Evolutionary conservation across 2,888 invertebrate species (phyloP), one percentile per base, ranked within the genome.

Genomic region (Pardosa pseudoannulata): DNA sequence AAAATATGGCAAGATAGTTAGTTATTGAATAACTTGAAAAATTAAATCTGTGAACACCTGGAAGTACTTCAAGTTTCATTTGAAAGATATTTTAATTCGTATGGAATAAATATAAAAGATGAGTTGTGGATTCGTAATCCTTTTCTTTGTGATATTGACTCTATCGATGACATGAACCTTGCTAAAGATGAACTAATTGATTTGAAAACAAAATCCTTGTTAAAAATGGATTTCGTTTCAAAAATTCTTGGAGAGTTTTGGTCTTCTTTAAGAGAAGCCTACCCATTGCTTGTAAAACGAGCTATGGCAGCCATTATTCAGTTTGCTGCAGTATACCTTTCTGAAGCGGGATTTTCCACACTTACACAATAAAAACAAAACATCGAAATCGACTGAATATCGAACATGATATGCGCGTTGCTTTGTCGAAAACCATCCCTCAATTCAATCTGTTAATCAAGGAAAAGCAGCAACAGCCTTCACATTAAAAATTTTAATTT

Each of bases 221-320:
- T 62, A 62, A 62, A 62, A 62, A 62, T 62, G 62, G 62, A 62
- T 62, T 62, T 62, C 62, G 62, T 23, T 46, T 46, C 46, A 7
- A 46, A 46, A 46, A 46, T 16, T 46, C 46, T 46, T 46, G 46
- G 46, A 46, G 13, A 46, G 46, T 46, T 62, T 62, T 62, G 62
- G 62, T 62, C 50, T 79, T 79, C 39, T 70, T 70, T 70, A 70
- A 79, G 56, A 79, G 70, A 79, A 79, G 78, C 70, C 70, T 79
- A 79, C 62, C 78, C 70, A 79, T 79, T 79, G 78, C 78, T 79
- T 70, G 78, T 79, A 79, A 79, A 79, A 70, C 78, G 56, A 56
- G 78, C 78, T 79, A 70, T 79, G 78, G 56, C 78, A 79, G 70
- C 78, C 70, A 79, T 79, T 70, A 79, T 79, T 79, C 78, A 70